Base-by-base conservation (phyloP, 2,888 invertebrate species). In the Sesamia inferens region DNA sequence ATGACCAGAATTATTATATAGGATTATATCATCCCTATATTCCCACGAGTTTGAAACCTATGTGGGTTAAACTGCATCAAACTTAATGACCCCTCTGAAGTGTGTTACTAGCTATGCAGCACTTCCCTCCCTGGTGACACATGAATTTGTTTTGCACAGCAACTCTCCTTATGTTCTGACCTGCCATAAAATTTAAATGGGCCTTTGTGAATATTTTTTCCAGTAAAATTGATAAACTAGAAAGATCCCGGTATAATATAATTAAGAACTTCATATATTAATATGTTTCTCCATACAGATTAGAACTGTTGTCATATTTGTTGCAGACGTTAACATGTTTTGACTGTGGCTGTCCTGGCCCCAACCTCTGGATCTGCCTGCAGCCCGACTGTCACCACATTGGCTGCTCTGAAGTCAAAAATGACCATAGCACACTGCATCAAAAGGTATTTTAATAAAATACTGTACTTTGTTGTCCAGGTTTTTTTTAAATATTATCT, bases 301-400 rank as follows among this genome's bases (percentile, higher is more conserved):
- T 62, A 19, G 19, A 57, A 57, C 55, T 66, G n/a, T 55, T 19
- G 11, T n/a, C 6, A 39, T 11, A 54, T 78, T 86, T 86, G 66
- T 91, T 91, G 3, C 90, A 97, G 97, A 92, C 92, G 69, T 90
- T 96, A 81, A 92, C 95, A 90, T 99, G 98, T 94, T 97, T 97
- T 77, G 97, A 97, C 87, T 99, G 98, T 88, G 97, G 97, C 57
- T 97, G 97, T 82, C 94, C 96, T 16, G 98, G 98, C 2, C 98
- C 98, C 67, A 98, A 98, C 92, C 96, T 99, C 71, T 99, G 99
- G 99, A 97, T 99, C 76, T 99, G 99, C 89, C 95, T 99, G 73
- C 97, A 98, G 89, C 97, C 97, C 57, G 97, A 97, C 68, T 99
- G 99, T 91, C 96, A 97, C 71, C 97, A 97, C 90, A 97, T 98